Conservation (phyloP, 1,140 invertebrate genomes). For the Riptortus pedestris region DNA sequence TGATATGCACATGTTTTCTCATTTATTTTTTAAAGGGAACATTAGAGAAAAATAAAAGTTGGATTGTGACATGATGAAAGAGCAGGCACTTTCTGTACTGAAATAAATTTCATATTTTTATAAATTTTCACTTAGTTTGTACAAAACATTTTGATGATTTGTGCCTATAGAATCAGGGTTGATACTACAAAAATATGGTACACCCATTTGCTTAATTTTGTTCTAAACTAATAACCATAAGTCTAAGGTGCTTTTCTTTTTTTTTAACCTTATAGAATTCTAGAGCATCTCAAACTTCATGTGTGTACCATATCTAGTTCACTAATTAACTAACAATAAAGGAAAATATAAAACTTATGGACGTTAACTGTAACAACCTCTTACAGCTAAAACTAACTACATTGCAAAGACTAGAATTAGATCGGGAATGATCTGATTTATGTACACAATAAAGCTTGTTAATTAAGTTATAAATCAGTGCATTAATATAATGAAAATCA, state of each 20-base stretch:
- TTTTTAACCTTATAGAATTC: no score
- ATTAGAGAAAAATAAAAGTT: no score
- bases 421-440: neutral
- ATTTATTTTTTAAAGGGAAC: no score
- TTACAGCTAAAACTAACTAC: slow-evolving; percentile 10
- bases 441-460: slow-evolving; percentile 10
- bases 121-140: neutral
- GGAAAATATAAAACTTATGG: slow-evolving; percentile 15
- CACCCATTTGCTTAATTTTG: no score
- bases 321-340: slow-evolving; percentile 1
- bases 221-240: no score
- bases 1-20: slow-evolving; percentile 12
- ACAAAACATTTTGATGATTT: no score
- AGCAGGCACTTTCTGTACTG: slow-evolving; percentile 7
- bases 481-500: neutral
- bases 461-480: slow-evolving; percentile 10
- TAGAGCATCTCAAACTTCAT: no score
- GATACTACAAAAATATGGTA: no score
- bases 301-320: slow-evolving; percentile 14
- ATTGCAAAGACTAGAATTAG: slow-evolving; percentile 9
- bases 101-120: neutral
- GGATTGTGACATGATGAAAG: neutral
- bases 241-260: no score
- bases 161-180: no score
- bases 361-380: slow-evolving; percentile 20